Conservation (phyloP, 2,113 vertebrate species). For the Triplophysa dalaica region DNA sequence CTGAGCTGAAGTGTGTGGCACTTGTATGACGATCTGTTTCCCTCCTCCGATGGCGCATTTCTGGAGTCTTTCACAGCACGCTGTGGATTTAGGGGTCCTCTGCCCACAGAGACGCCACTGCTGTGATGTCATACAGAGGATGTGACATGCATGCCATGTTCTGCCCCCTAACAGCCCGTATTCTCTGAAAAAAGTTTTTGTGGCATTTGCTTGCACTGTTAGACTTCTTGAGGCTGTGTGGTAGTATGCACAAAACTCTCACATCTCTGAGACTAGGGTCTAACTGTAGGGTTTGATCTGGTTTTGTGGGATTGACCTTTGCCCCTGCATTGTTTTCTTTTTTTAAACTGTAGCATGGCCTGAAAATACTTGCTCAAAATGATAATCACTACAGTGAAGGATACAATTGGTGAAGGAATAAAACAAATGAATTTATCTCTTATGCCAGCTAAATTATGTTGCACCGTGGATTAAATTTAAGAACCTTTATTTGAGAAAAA, state of each 20-base stretch:
- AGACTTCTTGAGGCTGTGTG: constrained; percentile 42
- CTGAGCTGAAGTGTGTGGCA: constrained; percentile 27
- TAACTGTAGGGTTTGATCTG: neutral
- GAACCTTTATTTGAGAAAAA: too few relatives aligned
- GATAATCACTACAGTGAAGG: neutral
- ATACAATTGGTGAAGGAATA: neutral
- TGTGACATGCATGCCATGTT: constrained; percentile 39
- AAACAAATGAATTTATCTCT: neutral
- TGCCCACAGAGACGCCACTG: constrained; percentile 19
- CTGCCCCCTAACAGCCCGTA: constrained; percentile 9
- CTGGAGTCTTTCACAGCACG: constrained; percentile 38
- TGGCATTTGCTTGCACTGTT: constrained; percentile 50
- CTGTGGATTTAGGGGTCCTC: constrained; percentile 41
- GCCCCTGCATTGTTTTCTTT: neutral
- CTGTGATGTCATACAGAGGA: constrained; percentile 40
- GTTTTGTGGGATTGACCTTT: constrained; percentile 9
- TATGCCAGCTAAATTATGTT: too few relatives aligned
- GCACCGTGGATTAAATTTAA: too few relatives aligned
- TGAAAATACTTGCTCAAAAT: neutral
- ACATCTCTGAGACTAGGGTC: constrained; percentile 16
- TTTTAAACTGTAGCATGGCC: neutral
- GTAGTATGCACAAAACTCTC: constrained; percentile 34
- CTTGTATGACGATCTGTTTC: neutral
- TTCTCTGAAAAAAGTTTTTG: constrained; percentile 41
- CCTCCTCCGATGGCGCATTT: constrained; percentile 10